These are phyloP conservation scores for Lepus townsendii DNA, from an alignment of 2,797 vertebrate species.

Conservation along the genomic window DNA sequence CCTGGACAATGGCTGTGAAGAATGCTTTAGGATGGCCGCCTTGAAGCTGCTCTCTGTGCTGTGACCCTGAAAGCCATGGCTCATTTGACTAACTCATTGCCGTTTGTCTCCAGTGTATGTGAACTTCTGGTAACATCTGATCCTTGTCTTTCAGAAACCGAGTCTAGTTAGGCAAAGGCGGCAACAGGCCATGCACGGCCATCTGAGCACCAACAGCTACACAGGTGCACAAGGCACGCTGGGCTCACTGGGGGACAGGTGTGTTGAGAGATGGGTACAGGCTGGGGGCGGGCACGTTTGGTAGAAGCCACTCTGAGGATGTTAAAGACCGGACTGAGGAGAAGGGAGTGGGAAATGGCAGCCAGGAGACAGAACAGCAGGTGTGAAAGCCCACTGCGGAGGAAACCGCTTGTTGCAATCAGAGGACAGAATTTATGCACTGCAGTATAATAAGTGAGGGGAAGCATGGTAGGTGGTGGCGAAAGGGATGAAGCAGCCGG, in stretches of 20 bases:
- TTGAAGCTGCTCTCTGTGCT: not conserved
- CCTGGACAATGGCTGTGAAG: not conserved
- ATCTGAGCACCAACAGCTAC: not conserved
- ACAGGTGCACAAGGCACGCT: not conserved
- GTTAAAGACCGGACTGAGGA: not conserved
- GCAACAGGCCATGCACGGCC: not conserved
- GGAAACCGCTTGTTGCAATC: not conserved
- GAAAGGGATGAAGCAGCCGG: not conserved
- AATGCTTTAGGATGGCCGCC: not conserved
- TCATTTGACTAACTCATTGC: not conserved
- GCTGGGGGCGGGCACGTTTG: not conserved
- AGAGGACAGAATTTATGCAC: not conserved
- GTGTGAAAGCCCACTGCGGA: not conserved
- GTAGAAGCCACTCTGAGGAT: not conserved
- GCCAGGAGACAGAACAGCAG: not conserved
- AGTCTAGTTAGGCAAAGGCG: not conserved
- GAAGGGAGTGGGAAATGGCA: not conserved
- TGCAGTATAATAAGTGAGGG: not conserved
- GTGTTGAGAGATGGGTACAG: not conserved
- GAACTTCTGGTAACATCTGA: not conserved
- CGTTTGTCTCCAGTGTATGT: slow-evolving; percentile 35
- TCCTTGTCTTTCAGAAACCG: not conserved
- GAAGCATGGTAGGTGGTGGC: not conserved
- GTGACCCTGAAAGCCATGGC: not conserved
- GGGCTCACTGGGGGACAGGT: not conserved